A percentile compares a stretch with the other conserved stretches of the same genome.
Conservation (phyloP, 2,888 invertebrate genomes). For the Temnothorax ravouxi region DNA sequence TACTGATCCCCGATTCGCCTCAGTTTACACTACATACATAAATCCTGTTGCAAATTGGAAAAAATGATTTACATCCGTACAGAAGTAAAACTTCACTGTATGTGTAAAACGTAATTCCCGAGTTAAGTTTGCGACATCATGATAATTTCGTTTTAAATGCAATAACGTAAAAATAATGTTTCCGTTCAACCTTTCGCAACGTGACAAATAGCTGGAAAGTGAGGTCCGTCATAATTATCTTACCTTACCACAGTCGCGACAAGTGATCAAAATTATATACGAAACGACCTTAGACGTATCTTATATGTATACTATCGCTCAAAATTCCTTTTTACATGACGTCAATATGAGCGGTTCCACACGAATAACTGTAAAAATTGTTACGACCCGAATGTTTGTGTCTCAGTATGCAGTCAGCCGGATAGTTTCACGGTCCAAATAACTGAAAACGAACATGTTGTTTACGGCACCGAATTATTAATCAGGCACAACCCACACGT, state of each 20-base stretch:
- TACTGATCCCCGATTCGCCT: too few relatives aligned
- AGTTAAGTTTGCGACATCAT: constrained; percentile 10
- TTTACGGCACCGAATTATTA: constrained; percentile 63
- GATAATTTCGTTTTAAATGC: constrained; percentile 26
- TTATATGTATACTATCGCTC: neutral
- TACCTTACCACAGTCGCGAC: neutral
- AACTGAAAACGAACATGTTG: constrained; percentile 46
- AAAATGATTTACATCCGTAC: neutral
- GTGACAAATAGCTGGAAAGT: constrained; percentile 2
- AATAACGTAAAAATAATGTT: constrained; percentile 46
- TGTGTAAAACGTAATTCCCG: neutral
- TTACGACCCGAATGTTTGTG: constrained; percentile 16
- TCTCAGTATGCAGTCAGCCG: constrained; percentile 61
- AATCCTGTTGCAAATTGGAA: neutral
- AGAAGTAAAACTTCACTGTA: neutral
- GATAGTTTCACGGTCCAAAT: constrained; percentile 60
- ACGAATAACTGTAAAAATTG: constrained; percentile 31
- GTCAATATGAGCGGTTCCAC: constrained; percentile 22
- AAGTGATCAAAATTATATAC: constrained; percentile 39
- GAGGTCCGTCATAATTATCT: constrained; percentile 42
- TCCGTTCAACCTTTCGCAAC: constrained; percentile 47
- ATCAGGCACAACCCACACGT: constrained; percentile 47
- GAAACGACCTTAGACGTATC: constrained; percentile 8
- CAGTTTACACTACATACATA: neutral
- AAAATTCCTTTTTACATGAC: constrained; percentile 19